Evolutionary conservation across 2,888 invertebrate genomes (phyloP), one percentile per base, ranked within the genome.

Genomic region (Drosophila helvetica): DNA sequence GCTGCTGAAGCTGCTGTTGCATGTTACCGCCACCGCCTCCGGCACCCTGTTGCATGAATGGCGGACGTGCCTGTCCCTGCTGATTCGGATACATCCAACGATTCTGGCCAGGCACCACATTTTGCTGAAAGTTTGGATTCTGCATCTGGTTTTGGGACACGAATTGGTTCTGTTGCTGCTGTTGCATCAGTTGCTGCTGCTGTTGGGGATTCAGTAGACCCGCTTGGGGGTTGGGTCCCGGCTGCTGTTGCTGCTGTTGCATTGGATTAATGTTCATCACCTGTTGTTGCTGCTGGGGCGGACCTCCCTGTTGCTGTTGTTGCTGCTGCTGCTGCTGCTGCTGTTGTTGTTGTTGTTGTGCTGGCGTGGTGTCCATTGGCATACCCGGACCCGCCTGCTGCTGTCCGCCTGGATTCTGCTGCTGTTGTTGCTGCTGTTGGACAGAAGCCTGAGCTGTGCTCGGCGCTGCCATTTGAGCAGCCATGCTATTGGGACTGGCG

Each of bases 401-500:
- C 30, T 87, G 81, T 0, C 48, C 72, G 19, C 52, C 62, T 18
- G 74, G 70, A 70, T 81, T 88, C 53, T 79, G 80, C 53, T 79
- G 80, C 63, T 77, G 55, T 54, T 61, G 57, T 48, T 12, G 68
- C 53, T 25, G 75, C 61, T 45, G 80, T 65, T 47, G 81, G 74
- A 78, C 57, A 69, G 78, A 55, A 62, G 77, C 75, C 33, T 80
- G 86, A 10, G 54, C 71, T 22, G 72, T 47, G 45, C 66, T 74
- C 2, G 77, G 80, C 0, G 79, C 85, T 2, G 71, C 86, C 82
- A 91, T 89, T 73, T 85, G 83, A 50, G 74, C 78, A 3, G 79
- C 79, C 81, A 90, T 91, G 48, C 88, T 78, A 47, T 90, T 91
- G 0, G 92, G 95, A 90, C 95, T 95, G 8, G 95, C 93, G 0